phyloP scores from a whole-genome alignment of 2,113 vertebrate species.

The Clinocottus analis region DNA sequence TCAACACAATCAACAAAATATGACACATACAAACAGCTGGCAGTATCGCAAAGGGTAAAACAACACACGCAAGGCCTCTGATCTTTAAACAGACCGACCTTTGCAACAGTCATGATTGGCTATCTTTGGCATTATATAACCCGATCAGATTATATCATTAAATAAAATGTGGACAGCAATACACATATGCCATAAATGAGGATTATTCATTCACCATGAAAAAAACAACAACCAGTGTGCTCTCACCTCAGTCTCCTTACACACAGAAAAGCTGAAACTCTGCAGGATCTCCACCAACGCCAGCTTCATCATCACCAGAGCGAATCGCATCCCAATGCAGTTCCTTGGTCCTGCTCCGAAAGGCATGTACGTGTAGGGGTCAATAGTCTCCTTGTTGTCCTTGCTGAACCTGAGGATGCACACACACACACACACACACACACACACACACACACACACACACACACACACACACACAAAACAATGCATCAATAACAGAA shows the following conservation, averaged over 20 bases:
- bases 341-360: slow-evolving; percentile 88
- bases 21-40: neutral
- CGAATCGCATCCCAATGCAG: slow-evolving; percentile 88
- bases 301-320: slow-evolving; percentile 82
- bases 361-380: slow-evolving; percentile 84
- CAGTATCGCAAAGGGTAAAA: neutral
- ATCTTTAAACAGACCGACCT: slow-evolving; percentile 14
- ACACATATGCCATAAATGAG: neutral
- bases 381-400: slow-evolving; percentile 75
- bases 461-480: neutral
- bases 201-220: neutral
- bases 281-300: slow-evolving; percentile 80
- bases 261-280: slow-evolving; percentile 82
- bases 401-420: slow-evolving; percentile 82
- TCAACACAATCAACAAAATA: slow-evolving; percentile 16
- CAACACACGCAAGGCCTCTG: neutral
- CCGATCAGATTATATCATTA: too few relatives aligned
- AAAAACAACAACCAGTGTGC: neutral
- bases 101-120: neutral
- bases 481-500: neutral
- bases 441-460: slow-evolving; percentile 3
- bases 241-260: slow-evolving; percentile 86
- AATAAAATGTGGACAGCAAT: neutral
- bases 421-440: slow-evolving; percentile 1
- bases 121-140: slow-evolving; percentile 29